Evolutionary conservation across 2,113 vertebrate species (phyloP).

Genomic region (Dendrocopos noguchii): DNA sequence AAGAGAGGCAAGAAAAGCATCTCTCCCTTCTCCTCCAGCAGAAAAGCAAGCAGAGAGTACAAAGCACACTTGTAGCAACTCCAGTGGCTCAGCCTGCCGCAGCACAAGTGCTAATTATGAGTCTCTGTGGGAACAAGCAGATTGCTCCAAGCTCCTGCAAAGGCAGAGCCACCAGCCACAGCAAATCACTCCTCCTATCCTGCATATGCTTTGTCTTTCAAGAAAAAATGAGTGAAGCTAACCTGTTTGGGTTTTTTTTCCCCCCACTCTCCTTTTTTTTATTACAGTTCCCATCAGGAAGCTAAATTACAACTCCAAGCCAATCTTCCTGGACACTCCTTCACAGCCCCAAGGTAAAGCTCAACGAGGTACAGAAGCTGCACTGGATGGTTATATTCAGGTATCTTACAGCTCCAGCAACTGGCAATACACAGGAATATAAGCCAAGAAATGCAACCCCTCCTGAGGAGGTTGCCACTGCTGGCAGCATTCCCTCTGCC

Average conservation of each 20-base stretch:
- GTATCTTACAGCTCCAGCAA: background rate
- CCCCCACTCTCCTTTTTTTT: background rate
- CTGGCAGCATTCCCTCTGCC: background rate
- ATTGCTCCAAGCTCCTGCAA: background rate
- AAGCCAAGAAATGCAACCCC: background rate
- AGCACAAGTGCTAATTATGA: background rate
- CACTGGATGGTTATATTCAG: background rate
- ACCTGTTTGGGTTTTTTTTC: too few species aligned
- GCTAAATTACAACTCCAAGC: background rate
- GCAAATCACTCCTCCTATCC: rapidly evolving
- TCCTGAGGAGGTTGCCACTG: background rate
- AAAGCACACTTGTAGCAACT: background rate
- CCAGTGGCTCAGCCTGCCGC: background rate
- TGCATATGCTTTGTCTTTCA: background rate
- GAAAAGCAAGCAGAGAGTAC: background rate
- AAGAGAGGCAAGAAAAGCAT: background rate
- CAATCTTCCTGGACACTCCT: background rate
- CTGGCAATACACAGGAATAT: background rate
- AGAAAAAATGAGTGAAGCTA: background rate
- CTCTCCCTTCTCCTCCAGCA: background rate
- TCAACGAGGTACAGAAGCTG: background rate
- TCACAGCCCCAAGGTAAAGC: background rate
- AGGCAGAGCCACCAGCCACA: background rate
- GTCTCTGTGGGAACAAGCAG: background rate
- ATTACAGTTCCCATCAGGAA: background rate